Conservation (phyloP, 2,113 vertebrate genomes). For the Eubucco bourcierii region DNA sequence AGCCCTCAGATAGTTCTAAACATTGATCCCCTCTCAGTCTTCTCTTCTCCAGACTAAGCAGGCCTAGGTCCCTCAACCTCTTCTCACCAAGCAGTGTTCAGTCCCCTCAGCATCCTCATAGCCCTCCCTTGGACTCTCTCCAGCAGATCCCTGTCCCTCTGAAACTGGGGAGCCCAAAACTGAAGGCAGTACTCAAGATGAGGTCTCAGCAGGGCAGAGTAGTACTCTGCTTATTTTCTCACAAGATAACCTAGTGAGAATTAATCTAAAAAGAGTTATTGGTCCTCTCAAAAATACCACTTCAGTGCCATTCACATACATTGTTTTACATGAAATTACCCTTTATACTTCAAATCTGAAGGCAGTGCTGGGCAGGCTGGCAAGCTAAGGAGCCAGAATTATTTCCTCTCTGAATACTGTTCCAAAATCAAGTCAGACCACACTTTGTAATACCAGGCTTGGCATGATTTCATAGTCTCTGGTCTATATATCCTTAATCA, state of each 20-base stretch:
- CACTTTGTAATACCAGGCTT: not conserved
- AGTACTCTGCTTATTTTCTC: not conserved
- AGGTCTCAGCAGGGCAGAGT: too few species aligned
- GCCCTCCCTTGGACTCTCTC: too few species aligned
- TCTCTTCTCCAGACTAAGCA: too few species aligned
- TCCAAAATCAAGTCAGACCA: not conserved
- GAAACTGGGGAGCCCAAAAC: too few species aligned
- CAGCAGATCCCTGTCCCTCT: too few species aligned
- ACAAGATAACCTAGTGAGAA: not conserved
- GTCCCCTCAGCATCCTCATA: too few species aligned
- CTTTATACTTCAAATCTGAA: not conserved
- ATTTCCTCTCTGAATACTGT: not conserved
- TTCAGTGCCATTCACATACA: not conserved
- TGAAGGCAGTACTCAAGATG: too few species aligned
- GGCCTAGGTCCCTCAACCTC: too few species aligned
- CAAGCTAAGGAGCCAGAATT: not conserved
- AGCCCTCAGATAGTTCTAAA: too few species aligned
- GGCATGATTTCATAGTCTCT: not conserved
- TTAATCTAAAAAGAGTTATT: not conserved
- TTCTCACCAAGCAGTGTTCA: too few species aligned
- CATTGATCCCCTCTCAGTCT: too few species aligned
- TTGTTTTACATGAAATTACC: not conserved
- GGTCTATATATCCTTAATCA: not conserved
- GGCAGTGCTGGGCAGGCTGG: not conserved
- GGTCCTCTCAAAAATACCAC: not conserved